These are phyloP conservation scores for Folsomia candida DNA, from an alignment of 2,888 invertebrate genomes.

Conservation along the genomic window DNA sequence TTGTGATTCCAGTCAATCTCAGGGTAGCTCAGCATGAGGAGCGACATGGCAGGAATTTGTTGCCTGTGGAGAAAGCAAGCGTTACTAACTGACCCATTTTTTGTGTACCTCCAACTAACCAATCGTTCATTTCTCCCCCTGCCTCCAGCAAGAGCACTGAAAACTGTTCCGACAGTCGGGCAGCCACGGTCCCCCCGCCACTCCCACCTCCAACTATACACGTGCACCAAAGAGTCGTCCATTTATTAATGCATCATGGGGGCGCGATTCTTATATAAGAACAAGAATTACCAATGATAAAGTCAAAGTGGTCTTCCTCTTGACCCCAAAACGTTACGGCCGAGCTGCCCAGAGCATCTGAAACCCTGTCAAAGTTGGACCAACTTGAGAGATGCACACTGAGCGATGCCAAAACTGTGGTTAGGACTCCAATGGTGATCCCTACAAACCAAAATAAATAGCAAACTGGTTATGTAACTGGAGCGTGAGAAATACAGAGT, in stretches of 20 bases:
- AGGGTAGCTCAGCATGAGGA: slow-evolving; percentile 54
- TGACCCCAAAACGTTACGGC: slow-evolving; percentile 25
- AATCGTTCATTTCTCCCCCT: slow-evolving; percentile 57
- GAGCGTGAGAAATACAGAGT: no score
- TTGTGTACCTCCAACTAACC: no score
- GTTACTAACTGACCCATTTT: no score
- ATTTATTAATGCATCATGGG: no score
- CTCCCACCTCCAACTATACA: slow-evolving; percentile 59
- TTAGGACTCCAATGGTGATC: slow-evolving; percentile 3
- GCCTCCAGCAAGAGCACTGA: slow-evolving; percentile 59
- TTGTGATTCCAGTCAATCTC: slow-evolving; percentile 58
- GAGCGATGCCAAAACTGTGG: slow-evolving; percentile 32
- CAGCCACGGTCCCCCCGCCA: slow-evolving; percentile 60
- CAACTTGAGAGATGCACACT: slow-evolving; percentile 24
- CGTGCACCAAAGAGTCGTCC: no score
- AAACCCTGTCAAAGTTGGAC: slow-evolving; percentile 25
- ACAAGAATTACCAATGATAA: slow-evolving; percentile 39
- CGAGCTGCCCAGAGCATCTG: slow-evolving; percentile 29
- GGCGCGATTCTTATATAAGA: slow-evolving; percentile 33
- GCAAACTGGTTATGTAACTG: no score
- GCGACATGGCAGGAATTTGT: slow-evolving; percentile 55
- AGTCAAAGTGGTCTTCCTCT: slow-evolving; percentile 42
- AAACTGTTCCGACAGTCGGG: slow-evolving; percentile 58
- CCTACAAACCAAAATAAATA: no score
- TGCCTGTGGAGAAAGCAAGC: no score